Evolutionary conservation across 2,888 invertebrate genomes (phyloP), one percentile per base, ranked within the genome.

Genomic region (Andricus quercusramuli): DNA sequence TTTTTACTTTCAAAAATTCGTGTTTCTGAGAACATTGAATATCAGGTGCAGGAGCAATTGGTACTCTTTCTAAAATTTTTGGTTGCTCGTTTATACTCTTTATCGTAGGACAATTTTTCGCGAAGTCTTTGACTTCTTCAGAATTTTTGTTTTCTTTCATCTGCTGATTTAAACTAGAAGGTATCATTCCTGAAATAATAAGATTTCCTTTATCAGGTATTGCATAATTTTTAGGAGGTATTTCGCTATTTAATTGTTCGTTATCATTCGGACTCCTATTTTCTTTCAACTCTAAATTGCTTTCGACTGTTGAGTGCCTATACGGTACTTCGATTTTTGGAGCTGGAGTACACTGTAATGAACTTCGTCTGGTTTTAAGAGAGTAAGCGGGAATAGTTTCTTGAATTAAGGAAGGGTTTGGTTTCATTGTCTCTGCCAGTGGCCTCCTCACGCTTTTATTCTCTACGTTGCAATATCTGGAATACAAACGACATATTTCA

Each of bases 1-100:
- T 94, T 84, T 97, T 97, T 2, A 98, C 96, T 59, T 88, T 92
- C 20, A 95, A 93, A 22, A 93, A 94, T 86, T 94, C 94, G 78
- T 89, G 88, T 20, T 83, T 85, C 44, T 44, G 88, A 86, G 88
- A 44, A 56, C 81, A n/a, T 68, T 83, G 13, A 80, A 79, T 84
- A 8, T 85, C 81, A 17, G 88, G 85, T 44, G 89, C 78, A 13
- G 13, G 56, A 32, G 89, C 85, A 67, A 81, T 85, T 77, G 88
- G 90, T 22, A 90, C 84, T 67, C 84, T 88, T 25, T 85, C 79
- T 25, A 84, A 74, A 64, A 83, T 85, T 13, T 56, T 80, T 56
- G 11, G 74, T 44, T 17, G 44, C 22, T 79, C 70, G 20, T 79
- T 64, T 78, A 68, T 32, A 25, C 32, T 25, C n/a, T 65, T 77